These are phyloP conservation scores for Macaria liturata DNA, from an alignment of 2,888 invertebrate genomes.

Conservation along the genomic window DNA sequence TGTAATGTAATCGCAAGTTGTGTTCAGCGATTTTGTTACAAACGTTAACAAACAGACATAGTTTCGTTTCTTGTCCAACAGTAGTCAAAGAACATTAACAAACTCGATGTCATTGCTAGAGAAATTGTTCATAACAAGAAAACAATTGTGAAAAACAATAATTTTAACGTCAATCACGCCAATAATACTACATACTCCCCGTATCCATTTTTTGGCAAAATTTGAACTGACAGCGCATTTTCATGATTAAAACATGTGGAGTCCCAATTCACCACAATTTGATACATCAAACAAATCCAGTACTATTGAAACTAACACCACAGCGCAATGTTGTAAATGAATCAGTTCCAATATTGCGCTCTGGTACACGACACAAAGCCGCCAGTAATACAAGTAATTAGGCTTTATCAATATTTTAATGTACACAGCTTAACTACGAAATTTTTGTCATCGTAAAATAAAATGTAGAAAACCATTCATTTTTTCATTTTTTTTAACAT, in stretches of 20 bases:
- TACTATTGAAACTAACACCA: conserved; percentile 74
- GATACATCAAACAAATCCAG: conserved; percentile 67
- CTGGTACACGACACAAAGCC: conserved; percentile 36
- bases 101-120: conserved; percentile 43
- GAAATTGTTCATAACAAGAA: conserved; percentile 58
- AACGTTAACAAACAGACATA: conserved; percentile 20
- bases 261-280: conserved; percentile 21
- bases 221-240: conserved; percentile 70
- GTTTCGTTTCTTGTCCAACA: conserved; percentile 19
- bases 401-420: conserved; percentile 69
- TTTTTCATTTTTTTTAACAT: conserved; percentile 55
- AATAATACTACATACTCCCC: conserved; percentile 63
- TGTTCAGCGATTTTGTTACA: conserved; percentile 43
- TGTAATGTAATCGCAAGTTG: conserved; percentile 78
- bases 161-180: conserved; percentile 58
- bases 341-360: conserved; percentile 37
- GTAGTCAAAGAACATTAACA: conserved; percentile 13
- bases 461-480: conserved; percentile 71
- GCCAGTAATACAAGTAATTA: conserved; percentile 58
- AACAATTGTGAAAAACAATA: conserved; percentile 62
- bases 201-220: conserved; percentile 62
- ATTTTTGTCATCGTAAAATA: conserved; percentile 69
- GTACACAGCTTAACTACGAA: conserved; percentile 79
- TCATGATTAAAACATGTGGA: conserved; percentile 36
- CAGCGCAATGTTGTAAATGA: conserved; percentile 43